phyloP scores from a whole-genome alignment of 2,113 vertebrate genomes.

The Alectura lathami region DNA sequence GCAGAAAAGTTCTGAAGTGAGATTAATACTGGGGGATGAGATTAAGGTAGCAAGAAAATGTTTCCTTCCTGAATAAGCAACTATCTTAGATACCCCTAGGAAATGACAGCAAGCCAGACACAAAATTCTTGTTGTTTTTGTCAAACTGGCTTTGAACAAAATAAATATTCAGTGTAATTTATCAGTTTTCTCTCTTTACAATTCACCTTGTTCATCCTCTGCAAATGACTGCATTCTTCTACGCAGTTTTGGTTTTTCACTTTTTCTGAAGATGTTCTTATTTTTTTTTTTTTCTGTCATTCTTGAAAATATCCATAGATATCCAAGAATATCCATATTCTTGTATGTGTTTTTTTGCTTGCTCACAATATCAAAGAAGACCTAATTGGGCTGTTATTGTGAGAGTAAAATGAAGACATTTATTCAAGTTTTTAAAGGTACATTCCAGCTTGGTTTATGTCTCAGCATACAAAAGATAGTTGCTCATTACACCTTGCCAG shows the following conservation, averaged over 20 bases:
- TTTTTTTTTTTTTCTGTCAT: background rate
- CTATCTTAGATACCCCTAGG: background rate
- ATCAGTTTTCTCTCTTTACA: background rate
- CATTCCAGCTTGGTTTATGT: fast-evolving
- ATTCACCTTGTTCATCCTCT: background rate
- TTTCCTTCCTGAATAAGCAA: background rate
- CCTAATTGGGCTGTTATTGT: background rate
- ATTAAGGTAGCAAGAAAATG: background rate
- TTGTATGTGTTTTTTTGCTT: background rate
- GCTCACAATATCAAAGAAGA: background rate
- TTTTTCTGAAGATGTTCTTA: background rate
- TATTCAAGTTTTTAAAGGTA: background rate
- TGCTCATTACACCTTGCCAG: background rate
- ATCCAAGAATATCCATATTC: no score
- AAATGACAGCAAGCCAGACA: background rate
- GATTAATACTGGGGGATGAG: background rate
- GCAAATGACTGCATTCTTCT: background rate
- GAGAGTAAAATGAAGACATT: background rate
- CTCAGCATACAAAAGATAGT: background rate
- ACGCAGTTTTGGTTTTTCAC: background rate
- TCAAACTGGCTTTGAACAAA: background rate
- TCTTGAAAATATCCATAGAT: background rate
- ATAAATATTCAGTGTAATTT: background rate
- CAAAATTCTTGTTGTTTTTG: background rate
- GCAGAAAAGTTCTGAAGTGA: background rate